phyloP scores from a whole-genome alignment of 64 coral and sea anemone genomes.

The Stylophora pistillata region DNA sequence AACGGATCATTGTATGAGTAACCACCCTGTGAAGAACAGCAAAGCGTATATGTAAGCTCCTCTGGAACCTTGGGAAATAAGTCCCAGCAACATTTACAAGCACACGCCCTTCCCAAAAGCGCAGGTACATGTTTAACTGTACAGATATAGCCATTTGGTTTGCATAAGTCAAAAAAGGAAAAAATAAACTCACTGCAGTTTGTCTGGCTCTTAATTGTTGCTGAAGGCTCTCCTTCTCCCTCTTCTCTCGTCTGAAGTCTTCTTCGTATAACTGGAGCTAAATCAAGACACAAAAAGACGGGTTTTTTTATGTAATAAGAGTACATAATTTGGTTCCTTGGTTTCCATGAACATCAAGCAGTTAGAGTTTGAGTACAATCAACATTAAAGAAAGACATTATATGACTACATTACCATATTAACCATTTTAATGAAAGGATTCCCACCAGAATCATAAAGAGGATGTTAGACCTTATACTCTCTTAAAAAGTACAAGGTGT shows the following conservation, averaged over 20 bases:
- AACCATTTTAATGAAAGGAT: too few relatives aligned
- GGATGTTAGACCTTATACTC: too few relatives aligned
- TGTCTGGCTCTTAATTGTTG: slow-evolving; percentile 17
- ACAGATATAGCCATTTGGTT: too few relatives aligned
- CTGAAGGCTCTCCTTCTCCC: slow-evolving; percentile 28
- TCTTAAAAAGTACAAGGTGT: too few relatives aligned
- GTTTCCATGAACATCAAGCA: not conserved
- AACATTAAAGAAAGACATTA: not conserved
- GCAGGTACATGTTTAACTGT: too few relatives aligned
- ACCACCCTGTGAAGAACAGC: not conserved
- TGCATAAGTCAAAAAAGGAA: too few relatives aligned
- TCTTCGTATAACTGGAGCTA: slow-evolving; percentile 30
- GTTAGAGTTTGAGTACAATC: not conserved
- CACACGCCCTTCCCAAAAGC: too few relatives aligned
- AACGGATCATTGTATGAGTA: slow-evolving; percentile 13
- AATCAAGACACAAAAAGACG: not conserved
- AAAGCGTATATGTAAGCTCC: too few relatives aligned
- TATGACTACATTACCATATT: too few relatives aligned
- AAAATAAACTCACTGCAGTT: not conserved
- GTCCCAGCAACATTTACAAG: not conserved
- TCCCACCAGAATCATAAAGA: too few relatives aligned
- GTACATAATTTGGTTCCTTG: not conserved
- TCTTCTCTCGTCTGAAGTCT: slow-evolving; percentile 43
- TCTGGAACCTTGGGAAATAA: not conserved
- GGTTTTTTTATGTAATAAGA: not conserved